A percentile compares a stretch with the other conserved stretches of the same genome.
Evolutionary conservation across 2,888 invertebrate species (phyloP).

Genomic region (Hermodice carunculata): DNA sequence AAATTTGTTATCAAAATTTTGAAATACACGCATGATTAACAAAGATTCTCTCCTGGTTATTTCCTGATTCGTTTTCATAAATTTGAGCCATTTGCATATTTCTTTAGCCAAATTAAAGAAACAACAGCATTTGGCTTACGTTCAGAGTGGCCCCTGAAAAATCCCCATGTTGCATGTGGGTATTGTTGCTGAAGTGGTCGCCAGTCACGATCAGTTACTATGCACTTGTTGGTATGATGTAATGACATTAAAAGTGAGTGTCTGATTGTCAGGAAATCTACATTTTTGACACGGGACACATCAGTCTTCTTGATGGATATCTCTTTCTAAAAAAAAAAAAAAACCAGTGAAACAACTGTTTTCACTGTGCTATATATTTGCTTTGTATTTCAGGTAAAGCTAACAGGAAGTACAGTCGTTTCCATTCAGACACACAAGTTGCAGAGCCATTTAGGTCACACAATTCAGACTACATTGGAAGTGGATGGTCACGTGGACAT

Average conservation of each 20-base stretch:
- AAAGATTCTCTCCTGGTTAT: too few relatives aligned
- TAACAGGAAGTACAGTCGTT: constrained; percentile 51
- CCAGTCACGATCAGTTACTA: too few relatives aligned
- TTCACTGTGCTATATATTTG: background rate
- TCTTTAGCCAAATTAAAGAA: too few relatives aligned
- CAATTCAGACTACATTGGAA: constrained; percentile 57
- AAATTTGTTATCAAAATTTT: too few relatives aligned
- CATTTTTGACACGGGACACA: background rate
- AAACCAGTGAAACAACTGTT: background rate
- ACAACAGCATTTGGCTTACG: too few relatives aligned
- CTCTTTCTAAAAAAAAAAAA: background rate
- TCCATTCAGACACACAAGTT: constrained; percentile 56
- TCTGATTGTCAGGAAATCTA: background rate
- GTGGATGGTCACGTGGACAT: constrained; percentile 68
- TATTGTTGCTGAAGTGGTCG: too few relatives aligned
- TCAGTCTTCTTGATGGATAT: background rate
- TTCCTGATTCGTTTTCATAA: too few relatives aligned
- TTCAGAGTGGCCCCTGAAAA: too few relatives aligned
- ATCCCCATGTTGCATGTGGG: too few relatives aligned
- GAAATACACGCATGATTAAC: too few relatives aligned
- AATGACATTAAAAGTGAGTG: background rate
- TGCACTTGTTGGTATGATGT: background rate
- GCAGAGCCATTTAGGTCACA: constrained; percentile 48
- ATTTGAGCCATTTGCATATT: too few relatives aligned
- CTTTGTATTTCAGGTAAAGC: constrained; percentile 48